Evolutionary conservation across 2,113 vertebrate genomes (phyloP), one percentile per base, ranked within the genome.

Genomic region (Caloenas nicobarica): DNA sequence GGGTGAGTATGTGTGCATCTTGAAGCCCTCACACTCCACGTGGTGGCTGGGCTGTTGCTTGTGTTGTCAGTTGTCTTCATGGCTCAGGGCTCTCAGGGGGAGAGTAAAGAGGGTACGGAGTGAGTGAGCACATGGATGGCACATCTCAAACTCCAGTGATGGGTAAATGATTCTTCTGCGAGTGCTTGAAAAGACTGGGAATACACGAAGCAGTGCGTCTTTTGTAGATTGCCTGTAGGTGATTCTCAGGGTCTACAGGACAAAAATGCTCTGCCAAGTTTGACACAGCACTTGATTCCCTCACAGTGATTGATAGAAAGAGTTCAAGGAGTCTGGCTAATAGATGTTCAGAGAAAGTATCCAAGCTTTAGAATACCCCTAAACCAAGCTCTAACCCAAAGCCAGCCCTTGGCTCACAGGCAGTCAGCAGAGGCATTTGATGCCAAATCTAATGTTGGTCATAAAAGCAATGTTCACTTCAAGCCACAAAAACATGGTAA

Each of bases 11-110:
- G 9, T 13, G 7, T 7, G 11, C 21, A 31, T 46, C 53, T 58
- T 31, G 36, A 9, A 65, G 29, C n/a, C 34, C 57, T n/a, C 2
- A 4, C 46, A 23, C 34, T 93, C 62, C 44, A 31, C 34, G 26
- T 0, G 0, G 21, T 1, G 3, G 29, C 24, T 84, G 64, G 64
- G 28, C 28, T 79, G 33, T 21, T 57, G 46, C 56, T 56, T 58
- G 46, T 73, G 23, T 10, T 68, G 71, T 65, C 23, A 22, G 8
- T 58, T 28, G 12, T 34, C 25, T n/a, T 24, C 36, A 54, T 50
- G 42, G 68, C 46, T 81, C 81, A 74, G n/a, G n/a, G 42, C 60
- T 91, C 61, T 0, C 0, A 91, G 34, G 50, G 50, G 78, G 8
- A 57, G 16, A 71, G 66, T 29, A 57, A 73, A 70, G 65, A 74